A percentile compares a stretch with the other conserved stretches of the same genome.
Evolutionary conservation across 2,113 vertebrate species (phyloP).

Genomic region (Catharus fuscescens): DNA sequence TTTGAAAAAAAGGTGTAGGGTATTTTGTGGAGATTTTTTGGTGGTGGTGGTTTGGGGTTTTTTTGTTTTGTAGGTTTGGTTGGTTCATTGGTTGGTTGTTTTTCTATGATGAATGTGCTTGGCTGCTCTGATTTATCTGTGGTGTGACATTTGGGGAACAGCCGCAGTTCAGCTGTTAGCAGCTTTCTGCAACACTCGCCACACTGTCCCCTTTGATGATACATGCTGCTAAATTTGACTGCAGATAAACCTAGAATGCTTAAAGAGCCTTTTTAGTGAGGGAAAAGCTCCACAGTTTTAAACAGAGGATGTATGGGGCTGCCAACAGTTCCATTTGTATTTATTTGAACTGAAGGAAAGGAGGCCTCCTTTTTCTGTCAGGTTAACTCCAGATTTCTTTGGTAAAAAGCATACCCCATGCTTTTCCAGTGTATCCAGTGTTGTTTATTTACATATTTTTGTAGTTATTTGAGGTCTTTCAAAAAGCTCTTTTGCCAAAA

Average conservation of each 20-base stretch:
- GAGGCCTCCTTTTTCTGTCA: not conserved
- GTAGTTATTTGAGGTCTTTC: not conserved
- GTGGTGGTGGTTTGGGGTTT: not conserved
- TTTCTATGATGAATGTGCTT: not conserved
- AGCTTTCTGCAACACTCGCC: not conserved
- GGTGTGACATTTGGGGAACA: not conserved
- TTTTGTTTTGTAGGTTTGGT: not conserved
- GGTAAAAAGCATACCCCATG: not conserved
- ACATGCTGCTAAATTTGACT: conserved; percentile 12
- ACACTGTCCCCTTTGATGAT: not conserved
- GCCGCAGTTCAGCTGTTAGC: not conserved
- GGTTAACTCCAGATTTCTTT: not conserved
- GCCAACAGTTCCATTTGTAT: not conserved
- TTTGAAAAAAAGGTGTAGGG: not conserved
- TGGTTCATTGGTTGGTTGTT: not conserved
- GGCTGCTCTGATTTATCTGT: not conserved
- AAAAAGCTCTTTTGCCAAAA: not conserved
- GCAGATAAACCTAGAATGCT: not conserved
- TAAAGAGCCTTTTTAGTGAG: not conserved
- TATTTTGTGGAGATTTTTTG: not conserved
- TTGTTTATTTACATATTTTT: not conserved
- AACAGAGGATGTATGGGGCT: not conserved
- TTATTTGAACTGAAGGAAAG: not conserved
- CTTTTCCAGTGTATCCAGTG: not conserved
- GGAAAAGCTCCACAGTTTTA: not conserved